Percentiles rank a stretch among this genome's conserved stretches.
These are phyloP conservation scores for Pogonophryne albipinna DNA, from an alignment of 2,797 vertebrate species.

Conservation along the genomic window DNA sequence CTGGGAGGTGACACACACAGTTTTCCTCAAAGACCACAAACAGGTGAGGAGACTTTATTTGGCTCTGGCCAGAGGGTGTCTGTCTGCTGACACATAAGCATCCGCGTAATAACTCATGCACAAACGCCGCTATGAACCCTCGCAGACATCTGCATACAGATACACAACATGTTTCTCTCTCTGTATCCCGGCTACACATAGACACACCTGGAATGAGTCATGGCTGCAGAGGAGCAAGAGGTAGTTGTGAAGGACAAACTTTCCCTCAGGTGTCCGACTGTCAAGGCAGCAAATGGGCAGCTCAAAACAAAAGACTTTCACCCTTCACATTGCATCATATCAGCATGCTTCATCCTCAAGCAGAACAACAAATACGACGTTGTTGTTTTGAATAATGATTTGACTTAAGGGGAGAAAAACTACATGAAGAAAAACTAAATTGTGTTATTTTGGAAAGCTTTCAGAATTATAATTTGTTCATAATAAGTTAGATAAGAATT, in stretches of 20 bases:
- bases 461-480: neutral
- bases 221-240: constrained; percentile 56
- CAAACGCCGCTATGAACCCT: constrained; percentile 16
- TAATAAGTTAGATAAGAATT: neutral
- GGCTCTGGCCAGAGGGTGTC: constrained; percentile 77
- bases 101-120: constrained; percentile 33
- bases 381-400: constrained; percentile 17
- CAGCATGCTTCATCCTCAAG: constrained; percentile 29
- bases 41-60: constrained; percentile 84
- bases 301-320: constrained; percentile 58
- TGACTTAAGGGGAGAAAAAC: neutral
- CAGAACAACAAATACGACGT: constrained; percentile 4
- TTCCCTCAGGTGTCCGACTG: constrained; percentile 66
- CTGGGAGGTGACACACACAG: constrained; percentile 76
- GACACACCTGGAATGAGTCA: constrained; percentile 74
- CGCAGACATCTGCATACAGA: constrained; percentile 9
- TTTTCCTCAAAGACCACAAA: constrained; percentile 79
- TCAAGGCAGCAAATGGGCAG: constrained; percentile 62
- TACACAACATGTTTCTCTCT: constrained; percentile 8
- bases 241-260: constrained; percentile 67
- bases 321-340: constrained; percentile 56
- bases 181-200: constrained; percentile 19
- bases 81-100: constrained; percentile 62
- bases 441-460: constrained; percentile 4
- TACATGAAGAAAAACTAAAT: constrained; percentile 8